A percentile compares a stretch with the other conserved stretches of the same genome.
Conservation (phyloP, 2,888 invertebrate genomes). For the Perithous albicinctus region DNA sequence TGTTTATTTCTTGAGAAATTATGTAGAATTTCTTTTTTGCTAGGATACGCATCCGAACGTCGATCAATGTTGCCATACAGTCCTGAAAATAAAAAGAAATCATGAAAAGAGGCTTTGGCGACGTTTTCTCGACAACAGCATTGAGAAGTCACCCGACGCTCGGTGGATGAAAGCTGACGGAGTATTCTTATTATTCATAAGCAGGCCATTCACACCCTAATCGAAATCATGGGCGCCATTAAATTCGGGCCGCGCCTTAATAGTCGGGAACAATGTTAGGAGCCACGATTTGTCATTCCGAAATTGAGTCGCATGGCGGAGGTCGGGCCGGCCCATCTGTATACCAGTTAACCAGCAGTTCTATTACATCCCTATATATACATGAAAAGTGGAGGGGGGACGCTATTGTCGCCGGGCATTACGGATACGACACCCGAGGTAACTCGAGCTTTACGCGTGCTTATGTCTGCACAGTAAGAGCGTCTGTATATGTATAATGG, state of each 20-base stretch:
- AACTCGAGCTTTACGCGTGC: constrained; percentile 34
- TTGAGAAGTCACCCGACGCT: constrained; percentile 23
- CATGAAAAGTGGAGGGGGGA: constrained; percentile 27
- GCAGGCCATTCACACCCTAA: constrained; percentile 76
- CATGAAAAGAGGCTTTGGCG: constrained; percentile 7
- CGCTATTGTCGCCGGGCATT: constrained; percentile 55
- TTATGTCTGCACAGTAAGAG: constrained; percentile 23
- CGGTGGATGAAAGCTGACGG: background rate
- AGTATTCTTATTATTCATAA: constrained; percentile 73
- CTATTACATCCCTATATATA: constrained; percentile 50
- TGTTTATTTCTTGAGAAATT: too few species aligned
- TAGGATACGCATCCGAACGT: background rate
- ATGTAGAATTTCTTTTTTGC: background rate
- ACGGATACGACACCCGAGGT: constrained; percentile 44
- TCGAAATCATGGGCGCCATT: constrained; percentile 78
- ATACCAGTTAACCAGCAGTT: constrained; percentile 41
- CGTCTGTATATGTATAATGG: constrained; percentile 13
- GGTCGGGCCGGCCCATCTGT: constrained; percentile 57
- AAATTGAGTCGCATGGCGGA: constrained; percentile 79
- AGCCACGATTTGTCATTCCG: constrained; percentile 78
- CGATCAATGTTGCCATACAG: background rate
- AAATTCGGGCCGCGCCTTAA: constrained; percentile 79
- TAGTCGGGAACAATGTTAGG: constrained; percentile 76
- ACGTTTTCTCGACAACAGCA: constrained; percentile 32
- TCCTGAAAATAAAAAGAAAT: background rate